phyloP scores from a whole-genome alignment of 1,140 invertebrate species.

The Latrodectus geometricus region DNA sequence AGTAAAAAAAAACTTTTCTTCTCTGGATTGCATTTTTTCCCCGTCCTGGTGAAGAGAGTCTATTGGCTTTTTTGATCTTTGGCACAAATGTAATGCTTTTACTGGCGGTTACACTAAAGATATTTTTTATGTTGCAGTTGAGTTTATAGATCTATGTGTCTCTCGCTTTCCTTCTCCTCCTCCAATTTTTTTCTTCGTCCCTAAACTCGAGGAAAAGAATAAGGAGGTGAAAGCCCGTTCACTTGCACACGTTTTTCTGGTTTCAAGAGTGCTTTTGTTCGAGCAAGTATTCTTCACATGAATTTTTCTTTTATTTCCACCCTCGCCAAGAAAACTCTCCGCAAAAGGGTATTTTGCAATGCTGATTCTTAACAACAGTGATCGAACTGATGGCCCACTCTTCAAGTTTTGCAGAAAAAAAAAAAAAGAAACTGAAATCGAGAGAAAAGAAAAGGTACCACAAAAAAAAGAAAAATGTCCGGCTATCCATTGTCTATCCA shows the following conservation, averaged over 20 bases:
- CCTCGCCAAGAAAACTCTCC: slow-evolving; percentile 1
- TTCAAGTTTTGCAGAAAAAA: background rate
- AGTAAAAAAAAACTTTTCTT: slow-evolving; percentile 16
- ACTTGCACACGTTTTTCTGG: slow-evolving; percentile 6
- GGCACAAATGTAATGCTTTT: slow-evolving; percentile 56
- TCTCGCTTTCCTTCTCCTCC: background rate
- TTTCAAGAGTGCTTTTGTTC: background rate
- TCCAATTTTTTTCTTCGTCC: background rate
- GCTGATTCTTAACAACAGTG: slow-evolving; percentile 29
- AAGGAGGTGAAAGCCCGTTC: background rate
- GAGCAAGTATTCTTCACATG: background rate
- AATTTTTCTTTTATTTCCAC: background rate
- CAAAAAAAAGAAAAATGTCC: background rate
- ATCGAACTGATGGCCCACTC: background rate
- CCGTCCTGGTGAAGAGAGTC: slow-evolving; percentile 1
- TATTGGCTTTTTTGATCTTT: slow-evolving; percentile 38
- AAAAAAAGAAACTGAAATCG: background rate
- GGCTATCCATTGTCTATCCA: no score
- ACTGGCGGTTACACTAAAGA: slow-evolving; percentile 53
- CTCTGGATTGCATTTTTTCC: background rate
- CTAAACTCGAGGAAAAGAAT: background rate
- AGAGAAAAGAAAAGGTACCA: background rate
- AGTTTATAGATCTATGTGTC: slow-evolving; percentile 34
- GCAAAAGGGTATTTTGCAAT: slow-evolving; percentile 35
- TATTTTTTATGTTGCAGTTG: slow-evolving; percentile 22